Conservation (phyloP, 2,113 vertebrate species). For the Istiophorus platypterus region DNA sequence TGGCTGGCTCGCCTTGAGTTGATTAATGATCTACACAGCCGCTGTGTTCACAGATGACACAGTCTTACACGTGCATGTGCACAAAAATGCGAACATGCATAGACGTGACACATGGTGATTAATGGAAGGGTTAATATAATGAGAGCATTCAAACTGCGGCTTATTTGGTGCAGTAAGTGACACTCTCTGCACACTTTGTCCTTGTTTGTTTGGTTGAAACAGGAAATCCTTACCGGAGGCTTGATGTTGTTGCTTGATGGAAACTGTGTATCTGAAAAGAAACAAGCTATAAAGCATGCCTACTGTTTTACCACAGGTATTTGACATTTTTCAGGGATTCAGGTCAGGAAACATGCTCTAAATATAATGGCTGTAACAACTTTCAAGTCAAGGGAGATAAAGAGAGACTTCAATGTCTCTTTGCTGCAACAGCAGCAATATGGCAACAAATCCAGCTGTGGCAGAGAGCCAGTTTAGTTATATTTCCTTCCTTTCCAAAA, state of each 20-base stretch:
- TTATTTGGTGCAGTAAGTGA: constrained; percentile 18
- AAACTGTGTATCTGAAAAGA: neutral
- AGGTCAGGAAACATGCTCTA: neutral
- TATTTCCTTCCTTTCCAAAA: neutral
- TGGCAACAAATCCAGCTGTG: neutral
- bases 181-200: constrained; percentile 6
- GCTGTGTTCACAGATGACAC: constrained; percentile 44
- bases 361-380: constrained; percentile 6
- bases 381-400: constrained; percentile 15
- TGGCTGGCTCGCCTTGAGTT: constrained; percentile 50
- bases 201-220: constrained; percentile 36
- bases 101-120: constrained; percentile 54
- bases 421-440: constrained; percentile 20
- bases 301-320: neutral
- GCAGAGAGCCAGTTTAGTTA: constrained; percentile 8
- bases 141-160: constrained; percentile 55
- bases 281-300: neutral
- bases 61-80: neutral
- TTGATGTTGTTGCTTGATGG: neutral
- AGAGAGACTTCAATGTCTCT: neutral
- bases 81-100: neutral
- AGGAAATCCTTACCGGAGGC: neutral
- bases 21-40: constrained; percentile 73
- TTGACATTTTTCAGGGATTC: neutral
- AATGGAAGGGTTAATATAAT: constrained; percentile 71